Base-by-base conservation (phyloP, 2,113 vertebrate species). In the Grammomys surdaster region DNA sequence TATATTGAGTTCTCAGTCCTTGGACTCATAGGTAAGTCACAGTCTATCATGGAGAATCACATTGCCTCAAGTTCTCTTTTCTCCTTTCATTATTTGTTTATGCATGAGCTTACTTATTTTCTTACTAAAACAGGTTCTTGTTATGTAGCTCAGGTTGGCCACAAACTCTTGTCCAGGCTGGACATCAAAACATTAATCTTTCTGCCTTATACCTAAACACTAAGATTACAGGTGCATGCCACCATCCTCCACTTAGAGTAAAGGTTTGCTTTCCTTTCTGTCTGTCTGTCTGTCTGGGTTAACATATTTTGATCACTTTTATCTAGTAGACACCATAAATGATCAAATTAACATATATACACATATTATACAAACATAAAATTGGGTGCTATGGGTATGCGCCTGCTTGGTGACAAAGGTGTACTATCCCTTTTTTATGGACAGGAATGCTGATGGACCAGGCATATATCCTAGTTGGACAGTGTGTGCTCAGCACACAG, bases 21-120 rank as follows among this genome's bases (percentile, higher is more conserved):
- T 97, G 99, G 99, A 93, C 99, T 99, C 98, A 99, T 99, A 97
- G 99, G 99, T 99, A 98, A 98, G 98, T 96, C 78, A n/a, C 87
- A 69, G 33, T 6, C 28, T 89, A 1, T 77, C 93, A 88, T 89
- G 58, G 60, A 80, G 2, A n/a, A 73, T 73, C 48, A 28, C 4
- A 2, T 40, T 40, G 36, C 11, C 48, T 90, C 70, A 65, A 96
- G 33, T 4, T 84, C 86, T 16, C 5, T 76, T 72, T 77, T 24
- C n/a, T 9, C 40, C 13, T 24, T 7, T 40, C 13, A 4, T 28
- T 65, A 1, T 17, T 46, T 31, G 16, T 3, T 19, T 31, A 2
- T 13, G 8, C 65, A 28, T 28, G 43, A 19, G 0, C 9, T 31
- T 28, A n/a, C 24, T 13, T 63, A 22, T 40, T 40, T 43, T 40